Percentiles rank a stretch among this genome's conserved stretches.
These are phyloP conservation scores for Meriones unguiculatus DNA, from an alignment of 2,113 vertebrate species.

Conservation along the genomic window DNA sequence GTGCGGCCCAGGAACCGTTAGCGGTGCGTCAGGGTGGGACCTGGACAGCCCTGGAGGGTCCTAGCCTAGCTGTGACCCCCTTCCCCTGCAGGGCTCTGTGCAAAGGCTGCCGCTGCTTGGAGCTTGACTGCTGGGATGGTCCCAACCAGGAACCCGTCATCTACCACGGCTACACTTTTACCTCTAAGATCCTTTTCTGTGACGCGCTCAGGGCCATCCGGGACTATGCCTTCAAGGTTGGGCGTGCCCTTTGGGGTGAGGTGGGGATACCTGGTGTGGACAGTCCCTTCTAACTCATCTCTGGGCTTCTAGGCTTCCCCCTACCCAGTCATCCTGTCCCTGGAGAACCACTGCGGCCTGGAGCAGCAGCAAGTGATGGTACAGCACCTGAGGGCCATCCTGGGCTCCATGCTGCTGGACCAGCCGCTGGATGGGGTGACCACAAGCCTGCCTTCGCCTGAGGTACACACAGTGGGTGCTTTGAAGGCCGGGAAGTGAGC, in stretches of 20 bases:
- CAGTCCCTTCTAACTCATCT: neutral
- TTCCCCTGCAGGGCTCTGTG: constrained; percentile 91
- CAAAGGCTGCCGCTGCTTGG: constrained; percentile 97
- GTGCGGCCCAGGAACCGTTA: constrained; percentile 78
- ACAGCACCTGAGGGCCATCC: constrained; percentile 89
- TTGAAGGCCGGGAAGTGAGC: neutral
- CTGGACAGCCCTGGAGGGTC: neutral
- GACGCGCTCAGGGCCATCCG: constrained; percentile 95
- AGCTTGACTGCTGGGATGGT: constrained; percentile 98
- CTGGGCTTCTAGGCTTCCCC: constrained; percentile 88
- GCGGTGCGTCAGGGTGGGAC: neutral
- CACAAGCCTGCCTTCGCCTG: constrained; percentile 93
- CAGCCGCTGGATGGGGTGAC: constrained; percentile 87
- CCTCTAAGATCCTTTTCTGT: constrained; percentile 96
- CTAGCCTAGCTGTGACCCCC: constrained; percentile 48
- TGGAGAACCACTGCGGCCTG: constrained; percentile 96
- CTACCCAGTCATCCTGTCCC: constrained; percentile 96
- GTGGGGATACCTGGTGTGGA: neutral
- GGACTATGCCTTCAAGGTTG: constrained; percentile 96
- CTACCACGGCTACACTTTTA: constrained; percentile 98
- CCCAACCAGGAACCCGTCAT: constrained; percentile 93
- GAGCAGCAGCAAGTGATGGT: constrained; percentile 96
- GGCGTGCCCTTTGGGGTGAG: neutral
- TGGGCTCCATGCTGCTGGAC: constrained; percentile 92
- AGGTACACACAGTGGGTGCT: constrained; percentile 86